These are phyloP conservation scores for Chaetodon trifasciatus DNA, from an alignment of 2,797 vertebrate species.

Conservation along the genomic window DNA sequence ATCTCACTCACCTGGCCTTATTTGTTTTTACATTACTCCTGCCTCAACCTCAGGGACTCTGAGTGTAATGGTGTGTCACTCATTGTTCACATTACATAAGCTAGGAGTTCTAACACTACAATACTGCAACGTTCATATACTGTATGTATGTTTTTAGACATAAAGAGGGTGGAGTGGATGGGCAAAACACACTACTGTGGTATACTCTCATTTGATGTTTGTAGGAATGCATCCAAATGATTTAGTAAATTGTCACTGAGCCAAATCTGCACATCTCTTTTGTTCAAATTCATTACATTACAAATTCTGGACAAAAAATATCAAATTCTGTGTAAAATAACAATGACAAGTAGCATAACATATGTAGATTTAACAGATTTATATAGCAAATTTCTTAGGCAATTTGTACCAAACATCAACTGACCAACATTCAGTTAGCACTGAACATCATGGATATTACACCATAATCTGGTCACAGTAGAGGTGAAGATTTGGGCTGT, in stretches of 20 bases:
- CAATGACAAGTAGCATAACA: neutral
- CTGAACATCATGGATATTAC: neutral
- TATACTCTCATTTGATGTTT: neutral
- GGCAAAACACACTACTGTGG: neutral
- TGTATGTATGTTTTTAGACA: conserved; percentile 12
- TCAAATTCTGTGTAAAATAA: neutral
- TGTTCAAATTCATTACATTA: neutral
- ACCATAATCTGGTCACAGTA: too few relatives aligned
- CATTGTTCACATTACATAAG: conserved; percentile 33
- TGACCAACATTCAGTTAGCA: neutral
- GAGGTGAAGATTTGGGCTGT: too few relatives aligned
- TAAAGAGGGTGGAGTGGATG: neutral
- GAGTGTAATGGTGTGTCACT: conserved; percentile 15
- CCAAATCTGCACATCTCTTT: neutral
- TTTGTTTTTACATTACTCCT: conserved; percentile 35
- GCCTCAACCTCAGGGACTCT: neutral
- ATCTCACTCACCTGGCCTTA: conserved; percentile 36
- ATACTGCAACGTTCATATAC: neutral
- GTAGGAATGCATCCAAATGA: neutral
- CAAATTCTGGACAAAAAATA: neutral
- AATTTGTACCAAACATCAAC: neutral
- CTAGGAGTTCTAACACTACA: conserved; percentile 8
- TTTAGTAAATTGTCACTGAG: neutral
- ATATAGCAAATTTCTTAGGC: neutral
- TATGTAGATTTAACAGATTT: too few relatives aligned